These are phyloP conservation scores for Neolamprologus ventralis DNA, from an alignment of 2,113 vertebrate species.

Conservation along the genomic window DNA sequence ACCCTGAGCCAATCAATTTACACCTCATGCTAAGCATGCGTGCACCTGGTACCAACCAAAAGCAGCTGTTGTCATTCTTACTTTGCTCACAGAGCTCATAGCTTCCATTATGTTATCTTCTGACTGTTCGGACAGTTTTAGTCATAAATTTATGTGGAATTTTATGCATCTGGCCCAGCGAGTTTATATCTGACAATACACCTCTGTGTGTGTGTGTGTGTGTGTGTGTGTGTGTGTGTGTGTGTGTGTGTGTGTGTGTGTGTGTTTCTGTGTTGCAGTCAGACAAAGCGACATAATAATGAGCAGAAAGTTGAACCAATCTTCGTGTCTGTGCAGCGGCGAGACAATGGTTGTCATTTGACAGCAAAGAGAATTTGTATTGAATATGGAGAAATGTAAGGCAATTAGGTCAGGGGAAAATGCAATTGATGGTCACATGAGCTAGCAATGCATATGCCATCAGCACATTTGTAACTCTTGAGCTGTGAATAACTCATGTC, in stretches of 20 bases:
- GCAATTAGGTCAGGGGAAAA: constrained; percentile 76
- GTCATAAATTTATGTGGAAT: background rate
- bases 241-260: background rate
- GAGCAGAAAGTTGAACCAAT: constrained; percentile 4
- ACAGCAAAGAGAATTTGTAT: constrained; percentile 64
- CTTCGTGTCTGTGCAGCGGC: constrained; percentile 49
- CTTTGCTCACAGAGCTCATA: background rate
- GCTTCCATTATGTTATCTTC: background rate
- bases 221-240: background rate
- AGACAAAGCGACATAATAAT: background rate
- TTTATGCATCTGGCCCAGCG: background rate
- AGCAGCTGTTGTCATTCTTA: background rate
- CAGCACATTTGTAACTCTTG: background rate
- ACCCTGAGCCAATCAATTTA: background rate
- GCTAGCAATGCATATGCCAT: constrained; percentile 71
- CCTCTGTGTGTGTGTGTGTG: background rate
- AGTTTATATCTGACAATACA: background rate
- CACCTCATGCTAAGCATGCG: accelerated
- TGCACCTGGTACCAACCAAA: background rate
- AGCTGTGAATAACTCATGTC: constrained; percentile 55
- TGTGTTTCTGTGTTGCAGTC: background rate
- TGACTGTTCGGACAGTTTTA: background rate
- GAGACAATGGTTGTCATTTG: constrained; percentile 76
- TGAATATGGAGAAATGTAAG: constrained; percentile 73
- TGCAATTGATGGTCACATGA: constrained; percentile 77